Base-by-base conservation (phyloP, 2,888 invertebrate genomes). In the Anthoptus insignis region DNA sequence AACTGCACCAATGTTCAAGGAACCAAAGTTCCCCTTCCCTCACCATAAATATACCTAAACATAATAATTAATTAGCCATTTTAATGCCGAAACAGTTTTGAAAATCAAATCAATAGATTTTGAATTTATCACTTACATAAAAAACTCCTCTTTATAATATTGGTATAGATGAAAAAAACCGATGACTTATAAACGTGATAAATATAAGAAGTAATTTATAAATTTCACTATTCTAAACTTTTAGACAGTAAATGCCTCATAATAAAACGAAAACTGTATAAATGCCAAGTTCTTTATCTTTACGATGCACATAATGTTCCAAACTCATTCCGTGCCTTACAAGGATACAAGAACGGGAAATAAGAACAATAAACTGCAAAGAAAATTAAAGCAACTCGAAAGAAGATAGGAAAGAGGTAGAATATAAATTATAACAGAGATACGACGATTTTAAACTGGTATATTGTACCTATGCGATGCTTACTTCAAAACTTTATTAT, bases 341-440 rank as follows among this genome's bases (percentile, higher is more conserved):
- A 42, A 42, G 27, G 19, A 42, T 56, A 29, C 27, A 56, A 56
- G 19, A 42, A 34, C 32, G 29, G 27, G 19, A 56, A 56, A 42
- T 39, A 56, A 37, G 53, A 54, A 56, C 56, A 56, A 56, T 29
- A 56, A 56, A 42, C 42, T 42, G 27, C 27, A 27, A 34, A n/a
- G 14, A 27, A 52, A 29, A 56, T 11, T 29, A 27, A 56, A 42
- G 27, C 42, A 56, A 39, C 4, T 5, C 39, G 14, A 8, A 39
- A 42, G 42, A 29, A 19, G 16, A 24, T 16, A 16, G 8, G 8
- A 29, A 50, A 29, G 0, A 19, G 24, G 54, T 24, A 42, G 27
- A 29, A 42, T 39, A 39, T 16, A 16, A 7, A 16, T 39, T 39
- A 34, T n/a, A n/a, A n/a, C n/a, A n/a, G n/a, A n/a, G n/a, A n/a